A percentile compares a stretch with the other conserved stretches of the same genome.
Conservation (phyloP, 2,113 vertebrate species). For the Pavo muticus region DNA sequence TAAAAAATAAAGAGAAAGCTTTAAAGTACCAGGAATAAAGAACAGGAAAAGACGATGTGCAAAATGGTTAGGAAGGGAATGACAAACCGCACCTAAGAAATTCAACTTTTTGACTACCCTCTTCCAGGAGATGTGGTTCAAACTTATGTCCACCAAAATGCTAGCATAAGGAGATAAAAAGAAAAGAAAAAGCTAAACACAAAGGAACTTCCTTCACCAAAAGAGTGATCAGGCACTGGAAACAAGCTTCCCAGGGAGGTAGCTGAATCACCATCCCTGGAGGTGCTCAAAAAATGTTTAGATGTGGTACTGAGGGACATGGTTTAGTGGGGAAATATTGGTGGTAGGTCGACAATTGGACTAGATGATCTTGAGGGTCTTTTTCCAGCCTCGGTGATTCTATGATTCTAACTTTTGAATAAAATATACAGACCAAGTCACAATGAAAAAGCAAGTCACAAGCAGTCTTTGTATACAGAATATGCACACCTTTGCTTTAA, state of each 20-base stretch:
- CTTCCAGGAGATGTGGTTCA: background rate
- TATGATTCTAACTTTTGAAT: background rate
- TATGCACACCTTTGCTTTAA: background rate
- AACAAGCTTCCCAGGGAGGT: too few species aligned
- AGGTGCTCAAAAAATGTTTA: too few species aligned
- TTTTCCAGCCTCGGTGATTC: too few species aligned
- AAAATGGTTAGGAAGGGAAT: background rate
- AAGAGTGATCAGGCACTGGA: too few species aligned
- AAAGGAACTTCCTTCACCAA: background rate
- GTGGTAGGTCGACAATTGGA: too few species aligned
- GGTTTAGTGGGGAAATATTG: too few species aligned
- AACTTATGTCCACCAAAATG: background rate
- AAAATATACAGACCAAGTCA: background rate
- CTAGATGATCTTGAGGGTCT: too few species aligned
- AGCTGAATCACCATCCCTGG: too few species aligned
- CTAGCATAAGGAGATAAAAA: background rate
- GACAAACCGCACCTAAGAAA: background rate
- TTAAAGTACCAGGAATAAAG: background rate
- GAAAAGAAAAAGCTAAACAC: background rate
- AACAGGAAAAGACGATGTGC: background rate
- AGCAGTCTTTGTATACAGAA: background rate
- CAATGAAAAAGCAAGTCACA: background rate
- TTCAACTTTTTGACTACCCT: background rate
- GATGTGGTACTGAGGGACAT: too few species aligned
- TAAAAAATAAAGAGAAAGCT: background rate